A percentile compares a stretch with the other conserved stretches of the same genome.
Evolutionary conservation across 2,797 vertebrate species (phyloP).

Genomic region (Enteromius radiatus): DNA sequence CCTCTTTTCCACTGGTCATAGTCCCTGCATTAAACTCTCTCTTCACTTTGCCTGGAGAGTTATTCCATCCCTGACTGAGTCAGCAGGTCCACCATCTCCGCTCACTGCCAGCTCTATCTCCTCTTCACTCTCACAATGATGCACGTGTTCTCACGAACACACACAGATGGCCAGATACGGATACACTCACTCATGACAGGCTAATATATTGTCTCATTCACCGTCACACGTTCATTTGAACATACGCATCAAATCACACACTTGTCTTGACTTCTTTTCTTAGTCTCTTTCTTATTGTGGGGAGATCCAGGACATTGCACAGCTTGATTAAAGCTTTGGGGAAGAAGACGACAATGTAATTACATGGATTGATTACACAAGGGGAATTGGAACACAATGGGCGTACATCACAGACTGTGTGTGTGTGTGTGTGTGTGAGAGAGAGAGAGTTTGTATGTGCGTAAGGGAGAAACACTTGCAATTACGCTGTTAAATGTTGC

Average conservation of each 20-base stretch:
- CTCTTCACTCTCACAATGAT: neutral
- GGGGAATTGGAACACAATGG: slow-evolving; percentile 59
- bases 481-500: slow-evolving; percentile 66
- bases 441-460: neutral
- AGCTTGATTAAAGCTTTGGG: slow-evolving; percentile 70
- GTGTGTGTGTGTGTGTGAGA: slow-evolving; percentile 22
- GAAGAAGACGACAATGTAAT: slow-evolving; percentile 71
- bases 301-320: slow-evolving; percentile 60
- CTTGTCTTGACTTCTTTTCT: slow-evolving; percentile 27
- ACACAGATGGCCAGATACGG: slow-evolving; percentile 37
- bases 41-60: slow-evolving; percentile 27
- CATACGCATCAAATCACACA: slow-evolving; percentile 11
- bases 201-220: slow-evolving; percentile 19
- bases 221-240: slow-evolving; percentile 4
- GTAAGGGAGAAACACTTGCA: slow-evolving; percentile 55
- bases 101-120: slow-evolving; percentile 32
- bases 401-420: slow-evolving; percentile 61
- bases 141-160: slow-evolving; percentile 39
- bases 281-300: slow-evolving; percentile 36
- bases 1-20: slow-evolving; percentile 36
- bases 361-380: slow-evolving; percentile 74
- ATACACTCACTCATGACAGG: slow-evolving; percentile 40
- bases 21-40: slow-evolving; percentile 30
- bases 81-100: slow-evolving; percentile 38
- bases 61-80: slow-evolving; percentile 49